A percentile compares a stretch with the other conserved stretches of the same genome.
phyloP scores from a whole-genome alignment of 1,140 invertebrate species.

The Bemisia tabaci region DNA sequence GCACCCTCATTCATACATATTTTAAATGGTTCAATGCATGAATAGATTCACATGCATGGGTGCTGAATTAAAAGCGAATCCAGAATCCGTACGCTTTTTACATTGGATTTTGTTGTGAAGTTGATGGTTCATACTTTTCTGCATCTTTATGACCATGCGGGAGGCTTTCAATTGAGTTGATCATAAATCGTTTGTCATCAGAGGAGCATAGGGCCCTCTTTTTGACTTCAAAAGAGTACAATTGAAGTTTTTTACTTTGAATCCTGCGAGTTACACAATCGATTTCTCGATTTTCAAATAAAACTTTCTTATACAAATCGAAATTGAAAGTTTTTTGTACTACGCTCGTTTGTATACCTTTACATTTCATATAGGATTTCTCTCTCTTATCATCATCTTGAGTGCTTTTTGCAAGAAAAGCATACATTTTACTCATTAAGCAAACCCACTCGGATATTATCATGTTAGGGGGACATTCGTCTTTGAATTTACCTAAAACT shows the following conservation, averaged over 20 bases:
- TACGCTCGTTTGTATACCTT: background rate
- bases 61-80: no score
- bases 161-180: no score
- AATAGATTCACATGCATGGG: no score
- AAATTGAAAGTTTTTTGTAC: background rate
- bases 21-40: no score
- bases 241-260: background rate
- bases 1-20: no score
- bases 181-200: background rate
- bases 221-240: background rate
- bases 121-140: no score
- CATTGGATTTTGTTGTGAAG: no score
- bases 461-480: background rate
- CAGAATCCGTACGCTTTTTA: no score
- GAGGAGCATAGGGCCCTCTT: background rate
- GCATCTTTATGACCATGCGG: no score
- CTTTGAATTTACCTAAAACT: background rate
- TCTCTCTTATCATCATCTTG: no score
- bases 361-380: background rate
- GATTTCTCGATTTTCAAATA: background rate
- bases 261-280: background rate
- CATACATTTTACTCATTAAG: background rate
- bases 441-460: background rate
- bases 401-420: background rate
- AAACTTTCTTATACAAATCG: background rate